Percentiles rank a stretch among this genome's conserved stretches.
These are phyloP conservation scores for Etia nguti DNA, from an alignment of 2,113 vertebrate species.

Conservation along the genomic window DNA sequence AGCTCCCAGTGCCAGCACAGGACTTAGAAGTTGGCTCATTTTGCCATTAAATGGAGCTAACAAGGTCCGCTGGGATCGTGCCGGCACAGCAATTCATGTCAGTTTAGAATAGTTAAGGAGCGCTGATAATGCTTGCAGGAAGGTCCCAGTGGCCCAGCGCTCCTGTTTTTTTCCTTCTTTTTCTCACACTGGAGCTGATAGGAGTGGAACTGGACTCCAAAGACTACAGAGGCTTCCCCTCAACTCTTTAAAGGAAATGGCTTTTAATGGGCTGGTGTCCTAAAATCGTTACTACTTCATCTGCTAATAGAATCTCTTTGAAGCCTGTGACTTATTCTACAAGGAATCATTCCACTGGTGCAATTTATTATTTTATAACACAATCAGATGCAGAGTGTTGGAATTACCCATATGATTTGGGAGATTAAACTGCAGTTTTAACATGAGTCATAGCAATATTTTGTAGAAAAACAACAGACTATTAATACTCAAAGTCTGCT, in stretches of 20 bases:
- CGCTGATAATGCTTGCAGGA: slow-evolving; percentile 52
- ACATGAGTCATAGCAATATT: not conserved
- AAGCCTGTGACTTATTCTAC: slow-evolving; percentile 12
- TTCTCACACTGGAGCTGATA: slow-evolving; percentile 18
- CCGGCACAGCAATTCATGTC: slow-evolving; percentile 52
- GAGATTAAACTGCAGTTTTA: not conserved
- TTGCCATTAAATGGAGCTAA: slow-evolving; percentile 66
- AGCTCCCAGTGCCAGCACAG: slow-evolving; percentile 40
- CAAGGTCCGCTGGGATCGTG: slow-evolving; percentile 61
- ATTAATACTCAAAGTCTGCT: not conserved
- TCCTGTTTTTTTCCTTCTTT: slow-evolving; percentile 13
- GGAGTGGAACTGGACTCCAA: slow-evolving; percentile 35
- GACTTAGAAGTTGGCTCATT: slow-evolving; percentile 51
- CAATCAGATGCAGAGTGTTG: slow-evolving; percentile 1
- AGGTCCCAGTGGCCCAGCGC: slow-evolving; percentile 42
- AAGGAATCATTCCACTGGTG: not conserved
- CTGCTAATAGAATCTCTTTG: slow-evolving; percentile 49
- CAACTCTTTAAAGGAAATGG: slow-evolving; percentile 34
- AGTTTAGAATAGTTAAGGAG: slow-evolving; percentile 64
- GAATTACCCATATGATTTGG: slow-evolving; percentile 9
- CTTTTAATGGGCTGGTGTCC: slow-evolving; percentile 47
- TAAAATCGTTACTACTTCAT: slow-evolving; percentile 48
- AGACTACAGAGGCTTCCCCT: slow-evolving; percentile 18
- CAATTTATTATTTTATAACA: not conserved
- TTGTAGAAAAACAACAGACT: not conserved